Evolutionary conservation across 2,797 vertebrate genomes (phyloP).

Genomic region (Poeciliopsis infans): DNA sequence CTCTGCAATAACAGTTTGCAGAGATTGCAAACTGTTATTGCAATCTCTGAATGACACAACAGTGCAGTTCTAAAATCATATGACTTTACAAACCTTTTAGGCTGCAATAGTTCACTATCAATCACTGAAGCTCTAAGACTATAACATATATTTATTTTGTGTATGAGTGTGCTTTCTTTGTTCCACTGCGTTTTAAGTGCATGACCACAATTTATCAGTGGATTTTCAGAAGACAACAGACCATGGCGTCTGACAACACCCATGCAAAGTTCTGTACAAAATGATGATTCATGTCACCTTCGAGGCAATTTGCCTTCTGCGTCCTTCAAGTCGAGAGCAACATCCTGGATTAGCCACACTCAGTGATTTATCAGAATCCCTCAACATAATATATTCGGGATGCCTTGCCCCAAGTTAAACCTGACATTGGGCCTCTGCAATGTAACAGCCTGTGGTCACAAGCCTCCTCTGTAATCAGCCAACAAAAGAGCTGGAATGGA

Average conservation of each 20-base stretch:
- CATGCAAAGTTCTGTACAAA: constrained; percentile 32
- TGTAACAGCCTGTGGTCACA: constrained; percentile 55
- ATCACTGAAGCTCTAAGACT: not conserved
- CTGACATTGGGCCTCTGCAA: constrained; percentile 64
- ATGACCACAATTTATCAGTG: constrained; percentile 16
- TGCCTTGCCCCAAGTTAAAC: constrained; percentile 54
- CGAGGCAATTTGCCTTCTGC: constrained; percentile 32
- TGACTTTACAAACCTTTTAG: not conserved
- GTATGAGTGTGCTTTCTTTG: not conserved
- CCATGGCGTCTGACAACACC: constrained; percentile 21
- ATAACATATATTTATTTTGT: not conserved
- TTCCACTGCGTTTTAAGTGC: not conserved
- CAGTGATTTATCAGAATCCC: constrained; percentile 41
- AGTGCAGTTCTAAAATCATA: not conserved
- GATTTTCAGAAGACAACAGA: constrained; percentile 20
- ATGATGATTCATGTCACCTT: constrained; percentile 42
- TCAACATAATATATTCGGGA: constrained; percentile 41
- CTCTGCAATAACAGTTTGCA: constrained; percentile 4
- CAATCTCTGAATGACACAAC: not conserved
- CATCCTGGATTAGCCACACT: constrained; percentile 43
- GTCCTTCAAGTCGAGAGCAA: constrained; percentile 42
- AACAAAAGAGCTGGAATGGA: constrained; percentile 65
- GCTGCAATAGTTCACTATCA: not conserved
- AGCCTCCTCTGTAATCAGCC: constrained; percentile 54
- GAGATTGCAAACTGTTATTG: too few relatives aligned